Conservation (phyloP, 1,140 invertebrate genomes). For the Battus philenor region DNA sequence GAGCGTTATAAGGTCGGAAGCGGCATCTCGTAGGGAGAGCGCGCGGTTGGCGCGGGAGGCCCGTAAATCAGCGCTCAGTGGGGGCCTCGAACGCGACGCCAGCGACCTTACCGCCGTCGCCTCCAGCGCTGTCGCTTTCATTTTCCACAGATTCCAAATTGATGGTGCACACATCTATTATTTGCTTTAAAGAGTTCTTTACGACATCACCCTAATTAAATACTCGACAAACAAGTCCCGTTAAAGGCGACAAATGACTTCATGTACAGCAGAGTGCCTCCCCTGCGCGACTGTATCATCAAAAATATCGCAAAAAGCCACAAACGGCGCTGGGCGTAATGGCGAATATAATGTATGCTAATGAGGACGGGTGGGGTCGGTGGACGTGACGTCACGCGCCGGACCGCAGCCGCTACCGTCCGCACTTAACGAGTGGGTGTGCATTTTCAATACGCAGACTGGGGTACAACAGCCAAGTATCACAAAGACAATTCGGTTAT, state of each 20-base stretch:
- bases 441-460: conserved; percentile 64
- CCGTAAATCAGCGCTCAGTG: conserved; percentile 36
- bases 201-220: conserved; percentile 12
- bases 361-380: conserved; percentile 60
- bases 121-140: conserved; percentile 12
- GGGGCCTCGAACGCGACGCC: conserved; percentile 27
- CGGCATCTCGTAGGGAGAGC: conserved; percentile 21
- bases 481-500: conserved; percentile 1
- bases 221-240: conserved; percentile 1
- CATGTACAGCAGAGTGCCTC: neutral
- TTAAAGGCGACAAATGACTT: conserved; percentile 15
- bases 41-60: conserved; percentile 18
- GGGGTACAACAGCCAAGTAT: conserved; percentile 26
- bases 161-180: conserved; percentile 13
- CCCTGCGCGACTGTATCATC: conserved; percentile 35
- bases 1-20: conserved; percentile 20
- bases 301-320: conserved; percentile 57
- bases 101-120: conserved; percentile 18
- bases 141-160: conserved; percentile 13
- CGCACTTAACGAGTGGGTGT: conserved; percentile 65
- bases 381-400: conserved; percentile 69
- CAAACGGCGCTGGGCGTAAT: conserved; percentile 58
- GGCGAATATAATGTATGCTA: conserved; percentile 73
- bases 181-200: neutral
- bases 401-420: conserved; percentile 60